Percentiles rank a stretch among this genome's conserved stretches.
Evolutionary conservation across 2,113 vertebrate species (phyloP).

Genomic region (Cinclus cinclus): DNA sequence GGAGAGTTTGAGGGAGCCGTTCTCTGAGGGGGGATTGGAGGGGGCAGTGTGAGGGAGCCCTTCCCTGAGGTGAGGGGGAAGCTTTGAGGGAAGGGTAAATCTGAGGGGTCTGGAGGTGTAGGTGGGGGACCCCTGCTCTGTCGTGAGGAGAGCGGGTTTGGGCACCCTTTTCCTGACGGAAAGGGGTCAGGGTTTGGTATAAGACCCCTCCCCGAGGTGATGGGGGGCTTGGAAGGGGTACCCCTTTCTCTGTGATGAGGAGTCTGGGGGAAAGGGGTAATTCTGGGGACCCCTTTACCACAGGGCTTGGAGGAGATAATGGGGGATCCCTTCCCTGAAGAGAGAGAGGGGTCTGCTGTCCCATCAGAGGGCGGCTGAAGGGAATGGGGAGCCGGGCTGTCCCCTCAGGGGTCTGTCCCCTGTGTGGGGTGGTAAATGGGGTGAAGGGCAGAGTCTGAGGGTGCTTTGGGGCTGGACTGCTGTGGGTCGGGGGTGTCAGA

Average conservation of each 20-base stretch:
- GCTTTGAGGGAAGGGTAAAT: no score
- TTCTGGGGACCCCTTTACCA: background rate
- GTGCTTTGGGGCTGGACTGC: background rate
- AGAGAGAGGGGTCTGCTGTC: background rate
- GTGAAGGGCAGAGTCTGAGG: background rate
- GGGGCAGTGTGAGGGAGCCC: no score
- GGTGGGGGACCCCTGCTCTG: background rate
- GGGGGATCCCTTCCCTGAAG: background rate
- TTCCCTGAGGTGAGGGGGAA: no score
- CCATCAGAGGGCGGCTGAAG: background rate
- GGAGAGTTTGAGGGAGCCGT: no score
- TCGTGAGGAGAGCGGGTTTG: no score
- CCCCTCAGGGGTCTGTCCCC: no score
- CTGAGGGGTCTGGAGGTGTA: no score
- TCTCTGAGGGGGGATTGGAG: no score
- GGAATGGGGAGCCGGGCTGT: background rate
- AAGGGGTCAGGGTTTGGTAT: no score
- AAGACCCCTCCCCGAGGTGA: background rate
- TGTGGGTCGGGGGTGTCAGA: background rate
- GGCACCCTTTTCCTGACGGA: background rate
- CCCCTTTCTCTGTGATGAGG: background rate
- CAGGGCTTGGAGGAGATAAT: background rate
- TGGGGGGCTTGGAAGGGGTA: background rate
- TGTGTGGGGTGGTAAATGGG: background rate
- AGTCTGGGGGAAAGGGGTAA: background rate